Base-by-base conservation (phyloP, 2,797 vertebrate species). In the Rhinoraja longicauda region DNA sequence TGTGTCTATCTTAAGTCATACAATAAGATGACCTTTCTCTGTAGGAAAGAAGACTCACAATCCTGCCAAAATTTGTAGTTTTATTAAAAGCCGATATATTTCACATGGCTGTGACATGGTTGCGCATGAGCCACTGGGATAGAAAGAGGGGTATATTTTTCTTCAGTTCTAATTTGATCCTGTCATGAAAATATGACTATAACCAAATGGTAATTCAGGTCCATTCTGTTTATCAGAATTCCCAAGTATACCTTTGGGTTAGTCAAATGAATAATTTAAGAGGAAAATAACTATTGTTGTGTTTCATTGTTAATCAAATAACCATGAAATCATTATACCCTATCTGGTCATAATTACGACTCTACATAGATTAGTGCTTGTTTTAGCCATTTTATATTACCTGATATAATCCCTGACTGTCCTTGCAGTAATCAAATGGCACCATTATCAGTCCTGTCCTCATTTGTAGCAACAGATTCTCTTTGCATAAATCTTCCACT, bases 241-340 rank as follows among this genome's bases (percentile, higher is more conserved):
- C 59, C 1, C n/a, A 36, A 36, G 67, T 39, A 73, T 57, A 92
- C 17, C 39, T 73, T 45, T n/a, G 39, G 70, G 90, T 21, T 67
- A 92, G 67, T 92, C 67, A 92, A 92, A 75, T 92, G 70, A 24
- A 92, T 92, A 75, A 75, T 75, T 92, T 75, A 75, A 53, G 13
- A 29, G 36, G 67, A 73, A 92, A 92, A 92, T 75, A 92, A 45
- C 24, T 53, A 75, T 72, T 75, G 67, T 92, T 45, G 36, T 92
- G 64, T 70, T 57, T 92, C 36, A 53, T 92, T 92, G 92, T 92
- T 92, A 92, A 92, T 92, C 70, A 92, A 92, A 53, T 92, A 73
- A 73, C 70, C 70, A 75, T 91, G 90, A 75, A 75, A 92, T 73
- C 36, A 73, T 91, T 45, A 45, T 13, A 59, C 19, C 0, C 21